Evolutionary conservation across 2,888 invertebrate genomes (phyloP).

Genomic region (Arge pagana): DNA sequence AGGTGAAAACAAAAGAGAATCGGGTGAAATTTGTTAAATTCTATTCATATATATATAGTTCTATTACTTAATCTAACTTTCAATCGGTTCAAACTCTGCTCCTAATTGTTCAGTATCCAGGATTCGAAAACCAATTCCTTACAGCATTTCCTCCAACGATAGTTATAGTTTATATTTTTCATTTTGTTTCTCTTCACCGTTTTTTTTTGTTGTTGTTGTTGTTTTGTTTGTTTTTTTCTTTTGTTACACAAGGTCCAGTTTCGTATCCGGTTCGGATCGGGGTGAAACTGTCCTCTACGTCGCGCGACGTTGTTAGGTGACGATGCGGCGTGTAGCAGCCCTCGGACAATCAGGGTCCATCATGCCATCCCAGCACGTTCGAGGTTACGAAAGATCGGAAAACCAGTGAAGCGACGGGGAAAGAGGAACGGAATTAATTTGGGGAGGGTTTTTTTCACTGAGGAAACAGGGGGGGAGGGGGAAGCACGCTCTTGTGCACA

Average conservation of each 20-base stretch:
- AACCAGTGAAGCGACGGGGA: neutral
- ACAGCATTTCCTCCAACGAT: neutral
- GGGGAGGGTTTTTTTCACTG: neutral
- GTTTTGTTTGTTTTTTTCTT: slow-evolving; percentile 8
- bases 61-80: too few relatives aligned
- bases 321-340: slow-evolving; percentile 54
- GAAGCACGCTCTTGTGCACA: too few relatives aligned
- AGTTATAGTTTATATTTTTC: slow-evolving; percentile 20
- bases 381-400: neutral
- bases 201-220: slow-evolving; percentile 20
- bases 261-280: slow-evolving; percentile 2
- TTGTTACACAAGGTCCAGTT: slow-evolving; percentile 14
- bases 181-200: slow-evolving; percentile 11
- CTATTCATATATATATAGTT: too few relatives aligned
- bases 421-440: neutral
- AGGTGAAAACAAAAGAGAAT: too few relatives aligned
- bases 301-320: slow-evolving; percentile 27
- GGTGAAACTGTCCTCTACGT: slow-evolving; percentile 27
- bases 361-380: slow-evolving; percentile 43
- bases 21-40: too few relatives aligned
- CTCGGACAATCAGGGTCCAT: slow-evolving; percentile 49
- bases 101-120: too few relatives aligned
- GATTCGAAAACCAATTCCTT: neutral
- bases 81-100: too few relatives aligned
- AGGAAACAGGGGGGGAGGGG: neutral